phyloP scores from a whole-genome alignment of 2,797 vertebrate genomes.

The Macrochelys suwanniensis region DNA sequence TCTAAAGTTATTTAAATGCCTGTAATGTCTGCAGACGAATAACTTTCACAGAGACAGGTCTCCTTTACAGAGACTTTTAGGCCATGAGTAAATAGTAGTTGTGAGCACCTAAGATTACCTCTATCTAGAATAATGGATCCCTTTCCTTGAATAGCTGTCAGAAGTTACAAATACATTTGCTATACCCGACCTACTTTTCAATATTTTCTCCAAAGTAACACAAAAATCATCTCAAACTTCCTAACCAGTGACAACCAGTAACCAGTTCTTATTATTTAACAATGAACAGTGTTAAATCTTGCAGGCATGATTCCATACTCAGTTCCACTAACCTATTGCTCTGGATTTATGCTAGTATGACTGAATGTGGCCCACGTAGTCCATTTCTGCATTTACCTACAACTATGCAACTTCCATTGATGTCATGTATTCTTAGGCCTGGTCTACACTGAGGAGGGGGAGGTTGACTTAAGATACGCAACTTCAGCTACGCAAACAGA shows the following conservation, averaged over 20 bases:
- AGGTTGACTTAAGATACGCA: too few relatives aligned
- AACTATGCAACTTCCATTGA: accelerated
- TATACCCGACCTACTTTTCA: not conserved
- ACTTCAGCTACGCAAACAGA: too few relatives aligned
- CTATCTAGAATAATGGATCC: not conserved
- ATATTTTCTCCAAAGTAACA: not conserved
- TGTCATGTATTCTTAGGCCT: not conserved
- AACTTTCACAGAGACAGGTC: not conserved
- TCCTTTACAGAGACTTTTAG: not conserved
- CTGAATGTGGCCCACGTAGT: not conserved
- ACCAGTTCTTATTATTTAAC: not conserved
- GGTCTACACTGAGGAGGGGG: too few relatives aligned
- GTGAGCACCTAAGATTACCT: not conserved
- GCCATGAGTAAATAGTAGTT: not conserved
- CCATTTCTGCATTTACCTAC: not conserved
- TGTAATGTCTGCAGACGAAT: not conserved
- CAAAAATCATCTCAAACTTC: not conserved
- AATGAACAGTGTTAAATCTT: not conserved
- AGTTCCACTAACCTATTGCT: not conserved
- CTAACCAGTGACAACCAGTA: not conserved
- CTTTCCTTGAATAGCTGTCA: not conserved
- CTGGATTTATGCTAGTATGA: not conserved
- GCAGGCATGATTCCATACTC: accelerated
- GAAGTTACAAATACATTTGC: not conserved
- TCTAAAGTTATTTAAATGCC: not conserved